Base-by-base conservation (phyloP, 2,888 invertebrate genomes). In the Coenonympha arcania region DNA sequence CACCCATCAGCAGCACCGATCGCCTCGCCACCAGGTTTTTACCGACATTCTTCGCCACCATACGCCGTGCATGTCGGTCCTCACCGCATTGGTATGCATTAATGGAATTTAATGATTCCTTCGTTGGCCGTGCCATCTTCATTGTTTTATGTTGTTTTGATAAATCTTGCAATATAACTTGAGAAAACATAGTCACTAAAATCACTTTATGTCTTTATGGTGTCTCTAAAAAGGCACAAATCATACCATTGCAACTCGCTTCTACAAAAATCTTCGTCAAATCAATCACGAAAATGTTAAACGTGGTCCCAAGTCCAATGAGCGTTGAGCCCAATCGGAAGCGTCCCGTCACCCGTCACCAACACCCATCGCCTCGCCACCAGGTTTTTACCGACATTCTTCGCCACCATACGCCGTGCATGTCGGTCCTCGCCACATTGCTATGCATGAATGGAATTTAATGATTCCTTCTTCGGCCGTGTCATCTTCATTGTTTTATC, bases 71-170 rank as follows among this genome's bases (percentile, higher is more conserved):
- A 57, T 60, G 62, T 62, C 59, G 57, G 58, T 52, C 55, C 54
- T 52, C 39, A 50, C 44, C 54, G 26, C 54, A 76, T 79, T 73
- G 66, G 72, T 73, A 76, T 76, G 73, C 77, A 68, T 55, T 58
- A 39, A 44, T 36, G 28, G 20, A 22, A 47, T 43, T 51, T 50
- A 50, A 54, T 54, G 54, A 43, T 51, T 44, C 30, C 39, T 48
- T 44, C 34, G 19, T 26, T 47, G 18, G 36, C 31, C 11, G 16
- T 15, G 8, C 6, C 18, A 36, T 41, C 26, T 41, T 2, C 11
- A 42, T n/a, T n/a, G n/a, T n/a, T n/a, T n/a, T n/a, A n/a, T n/a
- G n/a, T n/a, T n/a, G n/a, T n/a, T n/a, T n/a, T n/a, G n/a, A n/a
- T n/a, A n/a, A n/a, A n/a, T n/a, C n/a, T n/a, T n/a, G n/a, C n/a